These are phyloP conservation scores for Nymphalis c-album DNA, from an alignment of 2,888 invertebrate species.

Conservation along the genomic window DNA sequence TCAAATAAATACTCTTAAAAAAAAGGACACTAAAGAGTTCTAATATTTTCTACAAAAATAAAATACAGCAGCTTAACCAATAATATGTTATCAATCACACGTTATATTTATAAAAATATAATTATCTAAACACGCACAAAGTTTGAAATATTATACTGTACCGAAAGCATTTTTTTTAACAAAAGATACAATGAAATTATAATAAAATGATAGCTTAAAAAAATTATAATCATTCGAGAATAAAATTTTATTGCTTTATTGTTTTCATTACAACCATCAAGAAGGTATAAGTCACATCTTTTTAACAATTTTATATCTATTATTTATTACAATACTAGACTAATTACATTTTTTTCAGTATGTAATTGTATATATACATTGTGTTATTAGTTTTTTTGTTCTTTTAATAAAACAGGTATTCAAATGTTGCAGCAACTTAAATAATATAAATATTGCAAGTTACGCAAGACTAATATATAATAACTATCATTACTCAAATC, in stretches of 20 bases:
- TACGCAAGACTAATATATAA: neutral
- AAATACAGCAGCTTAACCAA: slow-evolving; percentile 22
- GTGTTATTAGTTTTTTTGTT: slow-evolving; percentile 7
- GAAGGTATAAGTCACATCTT: slow-evolving; percentile 57
- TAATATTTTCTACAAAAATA: slow-evolving; percentile 19
- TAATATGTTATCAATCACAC: slow-evolving; percentile 23
- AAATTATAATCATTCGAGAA: slow-evolving; percentile 1
- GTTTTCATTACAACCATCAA: slow-evolving; percentile 65
- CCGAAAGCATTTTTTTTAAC: slow-evolving; percentile 14
- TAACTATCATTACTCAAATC: neutral
- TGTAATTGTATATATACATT: slow-evolving; percentile 25
- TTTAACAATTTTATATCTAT: slow-evolving; percentile 58
- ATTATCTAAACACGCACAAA: slow-evolving; percentile 32
- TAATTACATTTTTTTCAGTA: slow-evolving; percentile 44
- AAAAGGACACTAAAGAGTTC: slow-evolving; percentile 15
- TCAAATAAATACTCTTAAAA: slow-evolving; percentile 22
- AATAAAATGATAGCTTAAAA: neutral
- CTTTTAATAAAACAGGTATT: slow-evolving; percentile 2
- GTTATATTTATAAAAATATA: slow-evolving; percentile 40
- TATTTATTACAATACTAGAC: slow-evolving; percentile 49
- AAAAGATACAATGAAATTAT: neutral
- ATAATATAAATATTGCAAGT: neutral
- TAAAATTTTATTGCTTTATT: slow-evolving; percentile 60
- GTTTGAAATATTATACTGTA: slow-evolving; percentile 13
- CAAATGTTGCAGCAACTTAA: slow-evolving; percentile 1